Evolutionary conservation across 2,113 vertebrate species (phyloP).

Genomic region (Chaenogobius annularis): DNA sequence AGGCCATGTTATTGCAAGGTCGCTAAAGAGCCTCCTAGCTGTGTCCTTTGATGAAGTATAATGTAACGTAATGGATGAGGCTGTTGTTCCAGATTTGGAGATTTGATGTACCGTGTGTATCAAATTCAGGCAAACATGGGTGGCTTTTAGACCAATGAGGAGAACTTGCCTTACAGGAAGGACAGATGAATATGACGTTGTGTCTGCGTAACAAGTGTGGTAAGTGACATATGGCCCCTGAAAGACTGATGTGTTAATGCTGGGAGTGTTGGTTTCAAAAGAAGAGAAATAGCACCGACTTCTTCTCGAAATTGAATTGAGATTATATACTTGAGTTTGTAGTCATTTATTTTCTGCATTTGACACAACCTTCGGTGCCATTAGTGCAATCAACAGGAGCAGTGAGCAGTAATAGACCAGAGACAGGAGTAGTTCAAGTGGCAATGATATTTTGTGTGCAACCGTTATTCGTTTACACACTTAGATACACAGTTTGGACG

Average conservation of each 20-base stretch:
- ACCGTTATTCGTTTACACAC: neutral
- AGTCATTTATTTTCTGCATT: neutral
- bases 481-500: neutral
- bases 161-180: neutral
- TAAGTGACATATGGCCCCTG: neutral
- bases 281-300: neutral
- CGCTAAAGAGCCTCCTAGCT: neutral
- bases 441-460: neutral
- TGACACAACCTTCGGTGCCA: no score
- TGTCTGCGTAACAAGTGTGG: neutral
- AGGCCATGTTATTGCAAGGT: conserved; percentile 6
- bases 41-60: neutral
- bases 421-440: neutral
- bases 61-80: conserved; percentile 12
- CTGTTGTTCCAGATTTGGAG: neutral
- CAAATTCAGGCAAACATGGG: conserved; percentile 21
- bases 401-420: no score
- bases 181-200: neutral
- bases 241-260: neutral
- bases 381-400: no score
- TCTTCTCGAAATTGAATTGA: neutral
- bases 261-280: neutral
- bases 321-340: neutral
- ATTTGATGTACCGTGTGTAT: neutral
- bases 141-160: neutral